Base-by-base conservation (phyloP, 2,888 invertebrate species). In the Harpalus rubripes region DNA sequence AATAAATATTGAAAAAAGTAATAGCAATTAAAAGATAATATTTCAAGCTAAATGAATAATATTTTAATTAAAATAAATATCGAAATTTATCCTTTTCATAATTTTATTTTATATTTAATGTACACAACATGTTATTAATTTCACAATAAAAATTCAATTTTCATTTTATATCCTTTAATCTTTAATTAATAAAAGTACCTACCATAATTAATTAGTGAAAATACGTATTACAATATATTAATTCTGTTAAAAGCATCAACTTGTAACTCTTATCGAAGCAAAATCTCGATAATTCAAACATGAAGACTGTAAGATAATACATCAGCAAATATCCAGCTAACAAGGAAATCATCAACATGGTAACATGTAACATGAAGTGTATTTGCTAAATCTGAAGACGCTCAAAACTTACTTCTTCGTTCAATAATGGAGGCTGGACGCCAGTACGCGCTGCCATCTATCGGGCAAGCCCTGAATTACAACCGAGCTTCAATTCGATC, bases 321-420 rank as follows among this genome's bases (percentile, higher is more conserved):
- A n/a, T 44, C 39, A 63, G 65, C 18, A 81, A 81, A 63, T 81
- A 76, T 56, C 44, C 44, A 52, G 44, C 56, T 12, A 41, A 76
- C 56, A 76, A 68, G 68, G 39, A 74, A 74, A 74, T 74, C 72
- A 16, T 74, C 44, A 68, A 74, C 18, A 15, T 74, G 41, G 16
- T 7, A 68, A 68, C 68, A 68, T 39, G 44, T 26, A 52, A 16
- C 76, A 26, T 22, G 56, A 52, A 76, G 76, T 16, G 22, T 76
- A 5, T 18, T 76, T 76, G 8, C 56, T 58, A 12, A 58, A 58
- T 3, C 56, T 58, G 26, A 58, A 58, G 44, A 44, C 0, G 22
- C 58, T 82, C 84, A 78, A 84, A 84, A 84, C 78, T 84, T 39
- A 12, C 78, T 84, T 84, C 84, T 61, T 78, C 84, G 84, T 78